Evolutionary conservation across 2,113 vertebrate species (phyloP).

Genomic region (Hyperoodon ampullatus): DNA sequence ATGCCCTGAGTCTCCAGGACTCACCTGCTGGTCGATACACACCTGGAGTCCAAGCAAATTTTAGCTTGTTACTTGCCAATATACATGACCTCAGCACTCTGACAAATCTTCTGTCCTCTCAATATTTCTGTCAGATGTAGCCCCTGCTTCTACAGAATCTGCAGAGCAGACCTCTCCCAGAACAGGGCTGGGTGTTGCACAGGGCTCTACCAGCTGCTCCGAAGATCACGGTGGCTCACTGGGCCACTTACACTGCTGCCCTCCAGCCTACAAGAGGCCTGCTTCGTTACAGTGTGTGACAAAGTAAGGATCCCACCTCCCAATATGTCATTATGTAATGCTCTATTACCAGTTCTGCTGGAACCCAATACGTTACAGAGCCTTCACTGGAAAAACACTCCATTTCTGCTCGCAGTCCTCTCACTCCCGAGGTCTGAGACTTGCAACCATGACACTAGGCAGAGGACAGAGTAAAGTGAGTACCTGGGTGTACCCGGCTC

Average conservation of each 20-base stretch:
- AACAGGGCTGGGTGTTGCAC: too few species aligned
- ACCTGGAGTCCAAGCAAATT: neutral
- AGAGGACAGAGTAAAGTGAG: neutral
- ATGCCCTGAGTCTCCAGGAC: neutral
- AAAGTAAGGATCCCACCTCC: neutral
- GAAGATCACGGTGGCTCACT: neutral
- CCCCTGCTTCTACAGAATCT: neutral
- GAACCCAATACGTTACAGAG: neutral
- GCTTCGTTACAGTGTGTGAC: neutral
- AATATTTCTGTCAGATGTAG: neutral
- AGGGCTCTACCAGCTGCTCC: neutral
- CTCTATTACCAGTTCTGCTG: neutral
- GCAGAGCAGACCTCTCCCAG: accelerated
- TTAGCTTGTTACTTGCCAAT: neutral
- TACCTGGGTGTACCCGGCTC: neutral
- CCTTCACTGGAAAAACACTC: neutral
- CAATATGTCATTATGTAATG: neutral
- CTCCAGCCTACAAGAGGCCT: neutral
- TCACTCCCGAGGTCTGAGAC: neutral
- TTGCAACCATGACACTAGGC: neutral
- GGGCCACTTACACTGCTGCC: neutral
- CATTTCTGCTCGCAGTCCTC: neutral
- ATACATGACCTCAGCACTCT: neutral
- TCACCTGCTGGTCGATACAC: neutral
- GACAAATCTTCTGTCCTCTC: neutral